A percentile compares a stretch with the other conserved stretches of the same genome.
Conservation (phyloP, 2,888 invertebrate species). For the Patella caerulea region DNA sequence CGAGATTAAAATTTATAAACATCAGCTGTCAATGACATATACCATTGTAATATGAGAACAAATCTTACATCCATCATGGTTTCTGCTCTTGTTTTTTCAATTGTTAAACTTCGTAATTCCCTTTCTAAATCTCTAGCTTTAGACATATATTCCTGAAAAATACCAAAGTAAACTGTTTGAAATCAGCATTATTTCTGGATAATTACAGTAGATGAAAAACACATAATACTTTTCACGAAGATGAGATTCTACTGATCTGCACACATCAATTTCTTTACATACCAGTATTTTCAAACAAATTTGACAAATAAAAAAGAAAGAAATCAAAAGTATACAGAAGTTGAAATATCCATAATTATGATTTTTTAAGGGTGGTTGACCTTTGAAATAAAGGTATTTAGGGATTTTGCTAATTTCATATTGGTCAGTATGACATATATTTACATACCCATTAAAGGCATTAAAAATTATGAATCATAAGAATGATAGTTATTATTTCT, state of each 20-base stretch:
- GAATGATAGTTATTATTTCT: too few relatives aligned
- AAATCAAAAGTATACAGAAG: too few relatives aligned
- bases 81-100: constrained; percentile 62
- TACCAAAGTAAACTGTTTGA: constrained; percentile 7
- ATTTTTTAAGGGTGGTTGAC: too few relatives aligned
- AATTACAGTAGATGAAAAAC: not conserved
- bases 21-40: too few relatives aligned
- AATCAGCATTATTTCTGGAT: not conserved
- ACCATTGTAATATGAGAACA: too few relatives aligned
- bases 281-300: not conserved
- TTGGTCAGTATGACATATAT: too few relatives aligned
- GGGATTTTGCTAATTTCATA: too few relatives aligned
- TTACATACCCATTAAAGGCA: too few relatives aligned
- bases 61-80: constrained; percentile 53
- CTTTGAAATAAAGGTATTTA: too few relatives aligned
- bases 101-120: constrained; percentile 60
- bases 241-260: not conserved
- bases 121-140: constrained; percentile 64
- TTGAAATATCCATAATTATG: too few relatives aligned
- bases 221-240: not conserved
- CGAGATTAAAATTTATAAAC: too few relatives aligned
- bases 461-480: too few relatives aligned
- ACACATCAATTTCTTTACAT: not conserved
- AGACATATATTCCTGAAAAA: constrained; percentile 65
- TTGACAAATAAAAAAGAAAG: not conserved